Percentiles rank a stretch among this genome's conserved stretches.
phyloP scores from a whole-genome alignment of 2,797 vertebrate species.

The Sebastiscus albofasciatus region DNA sequence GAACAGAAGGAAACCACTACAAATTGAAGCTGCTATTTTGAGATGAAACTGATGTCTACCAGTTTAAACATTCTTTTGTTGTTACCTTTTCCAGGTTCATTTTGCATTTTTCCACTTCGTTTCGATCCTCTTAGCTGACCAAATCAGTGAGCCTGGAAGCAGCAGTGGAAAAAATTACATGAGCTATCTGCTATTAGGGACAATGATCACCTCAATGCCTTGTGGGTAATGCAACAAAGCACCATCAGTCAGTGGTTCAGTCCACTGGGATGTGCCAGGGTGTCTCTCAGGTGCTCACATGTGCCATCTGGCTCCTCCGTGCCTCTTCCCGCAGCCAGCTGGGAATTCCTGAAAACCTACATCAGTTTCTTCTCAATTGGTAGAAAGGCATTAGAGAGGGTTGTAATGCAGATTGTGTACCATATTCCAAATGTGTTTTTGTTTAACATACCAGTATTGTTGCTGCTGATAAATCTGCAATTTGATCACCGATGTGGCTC shows the following conservation, averaged over 20 bases:
- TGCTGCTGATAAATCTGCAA: slow-evolving; percentile 7
- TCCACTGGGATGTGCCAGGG: slow-evolving; percentile 6
- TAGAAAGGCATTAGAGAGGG: not conserved
- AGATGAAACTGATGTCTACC: not conserved
- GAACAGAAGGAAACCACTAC: not conserved
- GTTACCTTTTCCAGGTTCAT: not conserved
- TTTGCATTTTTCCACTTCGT: slow-evolving; percentile 3
- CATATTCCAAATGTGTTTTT: slow-evolving; percentile 14
- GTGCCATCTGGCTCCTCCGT: slow-evolving; percentile 21
- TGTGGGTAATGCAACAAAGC: slow-evolving; percentile 8
- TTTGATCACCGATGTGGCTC: not conserved
- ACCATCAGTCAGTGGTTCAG: not conserved
- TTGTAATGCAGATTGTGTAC: not conserved
- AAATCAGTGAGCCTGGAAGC: slow-evolving; percentile 12
- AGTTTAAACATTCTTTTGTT: not conserved
- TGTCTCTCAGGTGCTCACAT: slow-evolving; percentile 10
- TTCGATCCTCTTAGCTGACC: not conserved
- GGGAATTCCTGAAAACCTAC: slow-evolving; percentile 4
- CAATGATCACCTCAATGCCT: not conserved
- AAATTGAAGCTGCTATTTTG: not conserved
- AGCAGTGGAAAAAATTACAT: not conserved
- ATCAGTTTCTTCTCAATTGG: slow-evolving; percentile 4
- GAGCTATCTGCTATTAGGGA: not conserved
- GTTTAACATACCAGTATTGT: not conserved
- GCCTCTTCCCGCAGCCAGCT: slow-evolving; percentile 8